phyloP scores from a whole-genome alignment of 2,888 invertebrate genomes.

The Gastracanthus pulcherrimus region DNA sequence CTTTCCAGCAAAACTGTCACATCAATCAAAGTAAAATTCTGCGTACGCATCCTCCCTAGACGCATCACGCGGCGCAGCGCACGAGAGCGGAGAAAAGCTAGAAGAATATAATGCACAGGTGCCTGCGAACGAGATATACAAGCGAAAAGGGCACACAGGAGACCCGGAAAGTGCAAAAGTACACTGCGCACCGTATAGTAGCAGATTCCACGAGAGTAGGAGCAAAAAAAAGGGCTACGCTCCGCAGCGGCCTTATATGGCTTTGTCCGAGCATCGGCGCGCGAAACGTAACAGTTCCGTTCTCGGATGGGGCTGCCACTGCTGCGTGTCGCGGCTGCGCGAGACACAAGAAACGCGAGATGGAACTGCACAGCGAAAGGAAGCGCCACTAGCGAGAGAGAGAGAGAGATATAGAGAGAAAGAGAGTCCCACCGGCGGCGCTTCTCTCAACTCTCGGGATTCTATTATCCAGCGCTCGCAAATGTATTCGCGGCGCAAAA shows the following conservation, averaged over 20 bases:
- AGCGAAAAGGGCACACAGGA: neutral
- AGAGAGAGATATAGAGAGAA: slow-evolving; percentile 17
- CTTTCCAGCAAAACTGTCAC: neutral
- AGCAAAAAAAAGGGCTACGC: slow-evolving; percentile 20
- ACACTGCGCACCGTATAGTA: no score
- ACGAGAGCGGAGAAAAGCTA: neutral
- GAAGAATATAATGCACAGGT: no score
- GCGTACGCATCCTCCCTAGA: neutral
- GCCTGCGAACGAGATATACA: neutral
- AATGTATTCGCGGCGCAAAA: slow-evolving; percentile 58
- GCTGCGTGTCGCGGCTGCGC: slow-evolving; percentile 12
- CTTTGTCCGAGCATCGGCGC: slow-evolving; percentile 50
- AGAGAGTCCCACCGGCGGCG: slow-evolving; percentile 42
- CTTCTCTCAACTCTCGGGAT: slow-evolving; percentile 56
- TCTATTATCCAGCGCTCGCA: slow-evolving; percentile 55
- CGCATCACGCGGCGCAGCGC: neutral
- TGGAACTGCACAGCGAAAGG: slow-evolving; percentile 1
- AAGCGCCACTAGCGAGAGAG: slow-evolving; percentile 1
- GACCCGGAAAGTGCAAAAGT: slow-evolving; percentile 2
- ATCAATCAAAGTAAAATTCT: neutral
- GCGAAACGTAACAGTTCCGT: slow-evolving; percentile 47
- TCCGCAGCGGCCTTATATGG: slow-evolving; percentile 16
- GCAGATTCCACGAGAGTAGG: no score
- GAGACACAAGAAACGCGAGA: slow-evolving; percentile 33
- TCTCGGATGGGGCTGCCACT: neutral